phyloP scores from a whole-genome alignment of 2,113 vertebrate species.

The Dinomys branickii region DNA sequence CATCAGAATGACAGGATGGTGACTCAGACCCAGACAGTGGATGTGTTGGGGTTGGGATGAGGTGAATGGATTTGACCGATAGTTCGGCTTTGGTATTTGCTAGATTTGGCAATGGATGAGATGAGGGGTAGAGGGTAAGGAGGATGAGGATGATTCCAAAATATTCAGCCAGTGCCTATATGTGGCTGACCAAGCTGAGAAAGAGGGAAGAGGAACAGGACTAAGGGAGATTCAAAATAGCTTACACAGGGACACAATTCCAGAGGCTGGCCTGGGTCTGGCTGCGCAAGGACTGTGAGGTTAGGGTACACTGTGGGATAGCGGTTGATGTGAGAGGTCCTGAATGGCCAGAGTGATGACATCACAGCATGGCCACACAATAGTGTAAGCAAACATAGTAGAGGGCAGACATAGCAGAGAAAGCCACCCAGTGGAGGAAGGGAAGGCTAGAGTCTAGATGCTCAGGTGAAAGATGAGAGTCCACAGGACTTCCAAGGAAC shows the following conservation, averaged over 20 bases:
- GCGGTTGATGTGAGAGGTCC: fast-evolving
- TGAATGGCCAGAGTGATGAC: fast-evolving
- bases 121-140: fast-evolving
- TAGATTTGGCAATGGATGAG: not conserved
- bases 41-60: not conserved
- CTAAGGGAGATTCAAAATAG: not conserved
- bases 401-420: not conserved
- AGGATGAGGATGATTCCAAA: not conserved
- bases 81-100: not conserved
- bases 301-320: not conserved
- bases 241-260: too few relatives aligned
- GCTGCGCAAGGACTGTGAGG: not conserved
- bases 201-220: not conserved
- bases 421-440: not conserved
- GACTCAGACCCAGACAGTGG: not conserved
- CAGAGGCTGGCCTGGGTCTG: too few relatives aligned
- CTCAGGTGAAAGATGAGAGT: fast-evolving
- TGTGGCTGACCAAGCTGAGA: fast-evolving
- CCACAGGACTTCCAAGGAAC: fast-evolving
- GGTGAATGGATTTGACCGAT: not conserved
- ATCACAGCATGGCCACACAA: fast-evolving
- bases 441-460: too few relatives aligned
- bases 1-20: not conserved
- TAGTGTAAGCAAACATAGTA: not conserved
- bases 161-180: not conserved